These are phyloP conservation scores for Heliconius hortense DNA, from an alignment of 2,888 invertebrate genomes.

Conservation along the genomic window DNA sequence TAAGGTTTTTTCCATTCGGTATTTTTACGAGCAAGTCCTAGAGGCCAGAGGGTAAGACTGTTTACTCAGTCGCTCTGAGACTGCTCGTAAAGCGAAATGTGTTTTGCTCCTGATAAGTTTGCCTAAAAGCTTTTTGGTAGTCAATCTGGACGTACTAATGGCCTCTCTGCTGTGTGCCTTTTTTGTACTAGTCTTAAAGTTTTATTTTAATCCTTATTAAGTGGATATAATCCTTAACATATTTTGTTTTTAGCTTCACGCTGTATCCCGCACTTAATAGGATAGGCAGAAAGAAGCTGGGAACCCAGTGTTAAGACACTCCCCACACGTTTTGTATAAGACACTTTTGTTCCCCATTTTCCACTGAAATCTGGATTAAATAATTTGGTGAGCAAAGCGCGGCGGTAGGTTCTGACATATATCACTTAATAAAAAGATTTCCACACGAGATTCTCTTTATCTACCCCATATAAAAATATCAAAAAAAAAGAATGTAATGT, in stretches of 20 bases:
- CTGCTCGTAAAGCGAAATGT: slow-evolving; percentile 23
- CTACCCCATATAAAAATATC: too few species aligned
- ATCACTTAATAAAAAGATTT: too few species aligned
- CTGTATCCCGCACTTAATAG: too few species aligned
- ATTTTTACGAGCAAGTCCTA: slow-evolving; percentile 16
- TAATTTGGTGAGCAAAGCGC: too few species aligned
- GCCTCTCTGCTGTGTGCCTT: not conserved
- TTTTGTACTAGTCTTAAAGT: not conserved
- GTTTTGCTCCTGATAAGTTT: slow-evolving; percentile 28
- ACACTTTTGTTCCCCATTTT: too few species aligned
- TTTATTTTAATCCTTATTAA: not conserved
- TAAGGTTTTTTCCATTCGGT: not conserved
- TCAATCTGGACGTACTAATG: slow-evolving; percentile 18
- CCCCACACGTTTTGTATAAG: too few species aligned
- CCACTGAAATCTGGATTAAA: too few species aligned
- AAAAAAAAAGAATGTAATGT: too few species aligned
- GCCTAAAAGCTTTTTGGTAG: slow-evolving; percentile 28
- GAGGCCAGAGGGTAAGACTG: slow-evolving; percentile 22
- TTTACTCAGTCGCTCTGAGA: slow-evolving; percentile 26
- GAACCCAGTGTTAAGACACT: too few species aligned
- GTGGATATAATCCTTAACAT: not conserved
- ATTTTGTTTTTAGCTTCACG: not conserved
- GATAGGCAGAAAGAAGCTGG: too few species aligned
- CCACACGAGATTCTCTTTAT: too few species aligned
- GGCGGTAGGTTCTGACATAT: too few species aligned